Conservation (phyloP, 2,113 vertebrate species). For the Gorsachius goisagi region DNA sequence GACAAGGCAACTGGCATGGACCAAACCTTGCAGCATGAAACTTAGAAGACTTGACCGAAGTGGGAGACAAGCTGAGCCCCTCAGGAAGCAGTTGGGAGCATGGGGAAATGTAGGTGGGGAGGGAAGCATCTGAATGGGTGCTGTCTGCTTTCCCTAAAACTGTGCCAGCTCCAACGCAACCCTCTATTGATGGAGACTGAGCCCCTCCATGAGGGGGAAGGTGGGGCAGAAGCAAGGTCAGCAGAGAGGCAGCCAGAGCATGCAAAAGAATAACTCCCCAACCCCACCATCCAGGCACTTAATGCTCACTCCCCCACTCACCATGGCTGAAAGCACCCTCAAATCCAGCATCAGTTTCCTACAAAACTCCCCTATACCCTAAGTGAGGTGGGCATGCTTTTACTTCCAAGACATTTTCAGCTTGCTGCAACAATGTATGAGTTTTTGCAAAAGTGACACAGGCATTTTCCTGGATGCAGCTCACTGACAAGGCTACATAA, state of each 20-base stretch:
- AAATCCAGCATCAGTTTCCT: not conserved
- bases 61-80: not conserved
- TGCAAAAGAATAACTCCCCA: not conserved
- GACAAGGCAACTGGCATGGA: fast-evolving
- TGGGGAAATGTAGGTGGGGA: fast-evolving
- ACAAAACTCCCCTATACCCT: not conserved
- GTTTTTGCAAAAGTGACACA: not conserved
- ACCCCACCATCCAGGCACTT: not conserved
- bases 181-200: not conserved
- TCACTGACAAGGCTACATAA: not conserved
- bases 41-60: not conserved
- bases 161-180: not conserved
- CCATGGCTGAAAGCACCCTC: not conserved
- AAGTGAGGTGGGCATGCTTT: not conserved
- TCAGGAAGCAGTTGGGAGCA: not conserved
- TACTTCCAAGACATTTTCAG: not conserved
- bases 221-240: not conserved
- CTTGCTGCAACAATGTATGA: not conserved
- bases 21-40: fast-evolving
- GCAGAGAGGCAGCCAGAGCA: not conserved
- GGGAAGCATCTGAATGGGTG: not conserved
- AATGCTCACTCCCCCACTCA: not conserved
- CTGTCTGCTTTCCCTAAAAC: not conserved
- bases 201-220: fast-evolving
- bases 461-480: not conserved